Evolutionary conservation across 2,113 vertebrate species (phyloP).

Genomic region (Apeltes quadracus): DNA sequence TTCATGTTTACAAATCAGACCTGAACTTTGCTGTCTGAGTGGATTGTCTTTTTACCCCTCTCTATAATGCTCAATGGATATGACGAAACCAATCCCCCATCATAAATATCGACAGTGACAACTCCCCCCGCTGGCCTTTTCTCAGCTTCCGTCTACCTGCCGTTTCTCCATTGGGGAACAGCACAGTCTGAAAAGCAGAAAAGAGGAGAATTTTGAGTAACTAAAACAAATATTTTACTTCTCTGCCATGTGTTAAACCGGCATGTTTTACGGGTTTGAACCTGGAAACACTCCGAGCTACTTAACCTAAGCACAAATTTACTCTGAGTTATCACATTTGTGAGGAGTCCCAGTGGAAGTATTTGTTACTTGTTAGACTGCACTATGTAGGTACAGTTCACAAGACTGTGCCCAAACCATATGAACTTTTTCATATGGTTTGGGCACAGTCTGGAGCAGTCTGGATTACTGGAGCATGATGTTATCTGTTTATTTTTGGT

Average conservation of each 20-base stretch:
- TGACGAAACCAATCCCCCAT: constrained; percentile 28
- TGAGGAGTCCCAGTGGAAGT: neutral
- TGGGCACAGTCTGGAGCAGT: no score
- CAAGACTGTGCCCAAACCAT: neutral
- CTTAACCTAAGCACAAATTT: neutral
- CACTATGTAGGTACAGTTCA: neutral
- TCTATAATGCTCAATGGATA: constrained; percentile 16
- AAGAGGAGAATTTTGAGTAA: constrained; percentile 9
- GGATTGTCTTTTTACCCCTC: constrained; percentile 25
- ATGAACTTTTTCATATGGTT: no score
- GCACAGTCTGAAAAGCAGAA: constrained; percentile 69
- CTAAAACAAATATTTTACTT: neutral
- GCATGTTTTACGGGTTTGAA: neutral
- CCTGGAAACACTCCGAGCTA: neutral
- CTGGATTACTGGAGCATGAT: neutral
- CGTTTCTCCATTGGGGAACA: constrained; percentile 64
- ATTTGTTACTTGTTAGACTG: neutral
- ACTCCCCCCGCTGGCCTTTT: constrained; percentile 18
- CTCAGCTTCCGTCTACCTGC: constrained; percentile 62
- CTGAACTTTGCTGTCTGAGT: constrained; percentile 25
- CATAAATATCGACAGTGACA: constrained; percentile 15
- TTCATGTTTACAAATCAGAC: constrained; percentile 44
- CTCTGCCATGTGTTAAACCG: neutral
- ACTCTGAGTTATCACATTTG: neutral
- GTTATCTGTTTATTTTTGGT: no score